A percentile compares a stretch with the other conserved stretches of the same genome.
phyloP scores from a whole-genome alignment of 2,113 vertebrate species.

The Erythrolamprus reginae region DNA sequence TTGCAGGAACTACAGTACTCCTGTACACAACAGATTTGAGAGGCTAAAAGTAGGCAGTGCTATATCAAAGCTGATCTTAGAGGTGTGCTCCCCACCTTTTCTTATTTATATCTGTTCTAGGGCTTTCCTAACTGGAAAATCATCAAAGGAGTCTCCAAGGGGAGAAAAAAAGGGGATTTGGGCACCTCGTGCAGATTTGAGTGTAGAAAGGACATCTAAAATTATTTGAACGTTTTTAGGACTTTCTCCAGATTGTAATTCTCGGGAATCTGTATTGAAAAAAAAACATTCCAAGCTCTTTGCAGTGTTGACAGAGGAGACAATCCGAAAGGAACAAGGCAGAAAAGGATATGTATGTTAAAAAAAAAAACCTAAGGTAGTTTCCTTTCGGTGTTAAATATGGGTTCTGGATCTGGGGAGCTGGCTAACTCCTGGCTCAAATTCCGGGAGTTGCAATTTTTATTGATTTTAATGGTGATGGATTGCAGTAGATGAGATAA shows the following conservation, averaged over 20 bases:
- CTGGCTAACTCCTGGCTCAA: neutral
- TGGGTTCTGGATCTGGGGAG: too few species aligned
- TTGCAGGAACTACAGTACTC: neutral
- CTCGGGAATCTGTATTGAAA: neutral
- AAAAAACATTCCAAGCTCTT: neutral
- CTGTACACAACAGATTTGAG: neutral
- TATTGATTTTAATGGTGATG: neutral
- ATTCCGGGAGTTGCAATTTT: neutral
- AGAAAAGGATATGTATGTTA: neutral
- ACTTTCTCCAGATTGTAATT: neutral
- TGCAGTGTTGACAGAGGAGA: neutral
- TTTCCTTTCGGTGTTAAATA: neutral
- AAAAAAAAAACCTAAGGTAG: neutral
- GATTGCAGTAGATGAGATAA: neutral
- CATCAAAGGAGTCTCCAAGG: neutral
- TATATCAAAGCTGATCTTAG: neutral
- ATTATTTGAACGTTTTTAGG: neutral
- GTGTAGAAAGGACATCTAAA: neutral
- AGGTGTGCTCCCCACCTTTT: neutral
- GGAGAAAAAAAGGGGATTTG: neutral
- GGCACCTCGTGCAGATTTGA: neutral
- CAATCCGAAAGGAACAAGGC: neutral
- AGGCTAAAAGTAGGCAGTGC: neutral
- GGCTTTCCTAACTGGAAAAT: neutral
- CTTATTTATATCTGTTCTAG: neutral